Conservation (phyloP, 2,888 invertebrate species). For the Catocala fraxini region DNA sequence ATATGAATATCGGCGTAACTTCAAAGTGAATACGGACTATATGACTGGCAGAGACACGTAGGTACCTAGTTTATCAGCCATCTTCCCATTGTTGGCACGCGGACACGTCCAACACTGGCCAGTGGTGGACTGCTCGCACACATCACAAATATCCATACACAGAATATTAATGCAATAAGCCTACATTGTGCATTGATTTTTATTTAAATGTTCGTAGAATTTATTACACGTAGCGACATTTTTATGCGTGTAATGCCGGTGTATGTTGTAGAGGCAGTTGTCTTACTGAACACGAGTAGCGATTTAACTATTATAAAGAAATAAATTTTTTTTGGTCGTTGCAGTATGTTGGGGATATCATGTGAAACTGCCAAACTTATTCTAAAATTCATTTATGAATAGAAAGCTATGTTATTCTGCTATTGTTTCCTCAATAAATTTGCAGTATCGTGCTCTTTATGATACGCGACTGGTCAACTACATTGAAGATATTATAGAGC, state of each 20-base stretch:
- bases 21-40: conserved; percentile 36
- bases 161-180: conserved; percentile 42
- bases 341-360: no score
- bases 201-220: conserved; percentile 18
- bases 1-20: conserved; percentile 32
- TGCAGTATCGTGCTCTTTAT: no score
- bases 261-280: not conserved
- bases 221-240: conserved; percentile 1
- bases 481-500: no score
- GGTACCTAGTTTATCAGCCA: conserved; percentile 55
- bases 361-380: no score
- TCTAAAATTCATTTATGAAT: no score
- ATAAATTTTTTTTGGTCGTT: no score
- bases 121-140: conserved; percentile 18
- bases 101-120: conserved; percentile 48
- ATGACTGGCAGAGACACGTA: conserved; percentile 44
- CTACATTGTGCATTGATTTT: conserved; percentile 33
- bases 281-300: conserved; percentile 3
- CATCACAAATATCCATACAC: conserved; percentile 31
- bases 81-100: conserved; percentile 66
- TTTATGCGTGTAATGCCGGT: not conserved
- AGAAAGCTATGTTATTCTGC: no score
- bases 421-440: no score
- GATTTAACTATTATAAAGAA: not conserved
- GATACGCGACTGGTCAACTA: no score